phyloP scores from a whole-genome alignment of 2,113 vertebrate genomes.

The Rhinopomastus cyanomelas region DNA sequence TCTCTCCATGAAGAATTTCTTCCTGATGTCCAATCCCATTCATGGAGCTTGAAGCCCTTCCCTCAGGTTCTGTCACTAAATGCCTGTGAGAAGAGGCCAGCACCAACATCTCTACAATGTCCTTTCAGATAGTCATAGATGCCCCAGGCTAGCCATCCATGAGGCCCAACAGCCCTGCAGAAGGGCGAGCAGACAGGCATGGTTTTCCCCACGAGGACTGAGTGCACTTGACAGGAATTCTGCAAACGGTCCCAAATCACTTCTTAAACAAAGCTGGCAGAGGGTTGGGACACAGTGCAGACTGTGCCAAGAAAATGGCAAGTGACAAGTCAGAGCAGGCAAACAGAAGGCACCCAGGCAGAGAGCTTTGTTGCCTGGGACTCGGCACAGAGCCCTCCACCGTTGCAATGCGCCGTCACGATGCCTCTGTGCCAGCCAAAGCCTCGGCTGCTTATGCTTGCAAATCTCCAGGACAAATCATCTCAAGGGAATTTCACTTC shows the following conservation, averaged over 20 bases:
- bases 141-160: neutral
- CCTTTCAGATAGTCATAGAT: neutral
- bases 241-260: neutral
- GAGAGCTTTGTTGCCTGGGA: neutral
- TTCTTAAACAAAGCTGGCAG: neutral
- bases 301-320: neutral
- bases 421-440: neutral
- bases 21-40: too few relatives aligned
- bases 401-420: neutral
- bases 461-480: conserved; percentile 33
- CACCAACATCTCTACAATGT: too few relatives aligned
- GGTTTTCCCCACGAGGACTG: neutral
- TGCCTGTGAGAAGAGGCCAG: too few relatives aligned
- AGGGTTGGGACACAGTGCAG: neutral
- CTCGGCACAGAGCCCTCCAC: neutral
- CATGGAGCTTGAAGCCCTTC: too few relatives aligned
- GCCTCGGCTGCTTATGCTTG: neutral
- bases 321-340: neutral
- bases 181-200: neutral
- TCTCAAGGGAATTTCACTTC: conserved; percentile 38
- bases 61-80: too few relatives aligned
- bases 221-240: neutral
- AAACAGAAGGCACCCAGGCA: neutral
- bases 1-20: too few relatives aligned
- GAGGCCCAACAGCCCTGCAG: neutral